Conservation (phyloP, 2,113 vertebrate species). For the Tyrannus savana region DNA sequence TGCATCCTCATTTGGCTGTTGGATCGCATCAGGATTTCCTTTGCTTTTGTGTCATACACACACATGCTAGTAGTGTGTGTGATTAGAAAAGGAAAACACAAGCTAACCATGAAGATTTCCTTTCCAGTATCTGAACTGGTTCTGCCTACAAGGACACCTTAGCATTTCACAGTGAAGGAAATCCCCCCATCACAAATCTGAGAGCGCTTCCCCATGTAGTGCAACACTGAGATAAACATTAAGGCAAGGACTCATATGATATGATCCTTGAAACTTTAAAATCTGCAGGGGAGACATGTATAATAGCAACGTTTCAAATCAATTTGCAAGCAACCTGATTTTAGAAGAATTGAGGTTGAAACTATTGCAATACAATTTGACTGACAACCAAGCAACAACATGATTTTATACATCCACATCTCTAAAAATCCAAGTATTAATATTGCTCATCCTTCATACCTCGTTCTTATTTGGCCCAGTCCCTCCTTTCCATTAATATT, state of each 20-base stretch:
- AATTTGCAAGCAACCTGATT: neutral
- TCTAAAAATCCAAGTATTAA: neutral
- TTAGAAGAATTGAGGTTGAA: neutral
- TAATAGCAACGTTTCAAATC: neutral
- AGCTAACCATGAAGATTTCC: neutral
- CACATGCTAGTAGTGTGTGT: neutral
- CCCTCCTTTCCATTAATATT: neutral
- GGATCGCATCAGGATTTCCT: neutral
- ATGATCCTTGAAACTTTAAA: neutral
- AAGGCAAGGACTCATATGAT: neutral
- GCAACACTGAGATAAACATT: neutral
- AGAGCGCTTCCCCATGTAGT: neutral
- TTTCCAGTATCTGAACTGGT: neutral
- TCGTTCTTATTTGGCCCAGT: neutral
- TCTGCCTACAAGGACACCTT: neutral
- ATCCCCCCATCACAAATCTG: neutral
- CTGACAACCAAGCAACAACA: neutral
- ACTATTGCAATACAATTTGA: neutral
- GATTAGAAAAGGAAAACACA: neutral
- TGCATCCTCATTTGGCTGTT: neutral
- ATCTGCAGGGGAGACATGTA: neutral
- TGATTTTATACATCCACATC: neutral
- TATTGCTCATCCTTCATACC: neutral
- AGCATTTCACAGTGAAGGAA: neutral
- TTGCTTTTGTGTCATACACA: neutral